phyloP scores from a whole-genome alignment of 2,888 invertebrate genomes.

The Stenurella melanura region DNA sequence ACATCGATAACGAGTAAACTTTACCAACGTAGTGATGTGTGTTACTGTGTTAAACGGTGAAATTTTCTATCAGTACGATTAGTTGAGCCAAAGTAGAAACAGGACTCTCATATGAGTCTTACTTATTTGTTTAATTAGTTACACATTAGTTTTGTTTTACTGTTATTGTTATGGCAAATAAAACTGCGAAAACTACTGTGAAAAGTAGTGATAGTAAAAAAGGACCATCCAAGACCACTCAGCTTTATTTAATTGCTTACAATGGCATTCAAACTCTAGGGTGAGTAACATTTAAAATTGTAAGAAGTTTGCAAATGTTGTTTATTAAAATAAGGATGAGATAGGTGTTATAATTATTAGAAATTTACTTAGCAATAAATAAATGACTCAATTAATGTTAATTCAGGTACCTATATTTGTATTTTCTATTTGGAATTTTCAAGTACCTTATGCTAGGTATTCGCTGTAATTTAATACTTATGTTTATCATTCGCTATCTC shows the following conservation, averaged over 20 bases:
- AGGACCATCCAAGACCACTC: constrained; percentile 11
- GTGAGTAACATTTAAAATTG: constrained; percentile 48
- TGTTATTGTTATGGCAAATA: constrained; percentile 14
- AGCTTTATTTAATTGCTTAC: constrained; percentile 47
- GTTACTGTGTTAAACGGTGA: not conserved
- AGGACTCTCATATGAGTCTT: not conserved
- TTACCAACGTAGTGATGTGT: not conserved
- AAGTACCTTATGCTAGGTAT: too few relatives aligned
- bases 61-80: not conserved
- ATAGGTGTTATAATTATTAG: too few relatives aligned
- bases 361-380: too few relatives aligned
- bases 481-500: too few relatives aligned
- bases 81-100: not conserved
- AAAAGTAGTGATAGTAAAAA: constrained; percentile 21
- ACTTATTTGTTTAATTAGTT: not conserved
- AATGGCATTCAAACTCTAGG: constrained; percentile 52
- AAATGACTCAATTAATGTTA: too few relatives aligned
- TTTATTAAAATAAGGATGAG: too few relatives aligned
- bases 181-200: constrained; percentile 17
- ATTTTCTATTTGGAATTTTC: too few relatives aligned
- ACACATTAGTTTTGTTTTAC: not conserved
- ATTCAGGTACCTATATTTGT: too few relatives aligned
- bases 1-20: not conserved
- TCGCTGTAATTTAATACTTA: too few relatives aligned
- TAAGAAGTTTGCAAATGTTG: too few relatives aligned